These are phyloP conservation scores for Otis tarda DNA, from an alignment of 2,113 vertebrate genomes.

Conservation along the genomic window DNA sequence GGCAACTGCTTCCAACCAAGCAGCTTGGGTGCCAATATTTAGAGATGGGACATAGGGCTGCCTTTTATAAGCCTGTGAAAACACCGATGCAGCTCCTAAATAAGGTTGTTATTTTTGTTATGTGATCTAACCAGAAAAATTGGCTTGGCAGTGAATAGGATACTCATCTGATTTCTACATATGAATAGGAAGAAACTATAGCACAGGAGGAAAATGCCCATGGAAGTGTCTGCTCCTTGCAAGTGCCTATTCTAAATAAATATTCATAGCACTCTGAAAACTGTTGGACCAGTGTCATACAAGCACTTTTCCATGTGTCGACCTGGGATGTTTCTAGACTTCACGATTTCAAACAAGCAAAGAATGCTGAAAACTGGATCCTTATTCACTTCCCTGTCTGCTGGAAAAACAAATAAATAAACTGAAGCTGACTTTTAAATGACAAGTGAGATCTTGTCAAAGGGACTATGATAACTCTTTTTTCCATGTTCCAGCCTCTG, in stretches of 20 bases:
- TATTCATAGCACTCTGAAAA: not conserved
- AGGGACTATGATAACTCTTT: not conserved
- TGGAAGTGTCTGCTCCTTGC: not conserved
- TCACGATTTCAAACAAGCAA: not conserved
- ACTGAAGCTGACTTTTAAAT: not conserved
- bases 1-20: constrained; percentile 26
- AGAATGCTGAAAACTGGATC: not conserved
- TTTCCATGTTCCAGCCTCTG: not conserved
- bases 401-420: not conserved
- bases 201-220: not conserved
- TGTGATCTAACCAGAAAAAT: not conserved
- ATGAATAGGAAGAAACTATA: not conserved
- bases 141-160: not conserved
- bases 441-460: not conserved
- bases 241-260: not conserved
- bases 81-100: not conserved
- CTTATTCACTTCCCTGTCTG: not conserved
- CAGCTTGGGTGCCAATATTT: not conserved
- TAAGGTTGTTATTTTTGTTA: not conserved
- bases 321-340: not conserved
- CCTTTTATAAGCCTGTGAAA: constrained; percentile 28
- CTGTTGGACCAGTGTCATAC: not conserved
- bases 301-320: not conserved
- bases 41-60: constrained; percentile 22
- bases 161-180: not conserved